Conservation (phyloP, 35 echinoderm and acorn worm genomes). For the Chiridota heheva region DNA sequence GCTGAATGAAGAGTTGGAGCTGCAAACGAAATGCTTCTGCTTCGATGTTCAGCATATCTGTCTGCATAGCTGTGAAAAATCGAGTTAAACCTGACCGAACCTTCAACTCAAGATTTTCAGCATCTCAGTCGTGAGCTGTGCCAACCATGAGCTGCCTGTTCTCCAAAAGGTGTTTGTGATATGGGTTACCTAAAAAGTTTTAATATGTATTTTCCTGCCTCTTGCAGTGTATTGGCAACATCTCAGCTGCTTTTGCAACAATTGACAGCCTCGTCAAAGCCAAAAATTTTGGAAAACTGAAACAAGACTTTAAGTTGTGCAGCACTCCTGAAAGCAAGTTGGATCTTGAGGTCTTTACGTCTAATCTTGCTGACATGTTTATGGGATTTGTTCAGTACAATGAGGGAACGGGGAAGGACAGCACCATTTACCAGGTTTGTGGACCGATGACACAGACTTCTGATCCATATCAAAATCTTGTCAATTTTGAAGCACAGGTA, state of each 20-base stretch:
- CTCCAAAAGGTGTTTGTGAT: too few species aligned
- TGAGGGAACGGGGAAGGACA: slow-evolving; percentile 16
- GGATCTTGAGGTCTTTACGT: slow-evolving; percentile 33
- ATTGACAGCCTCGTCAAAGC: slow-evolving; percentile 6
- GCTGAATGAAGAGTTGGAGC: too few species aligned
- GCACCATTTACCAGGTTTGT: slow-evolving; percentile 1
- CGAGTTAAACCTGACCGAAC: too few species aligned
- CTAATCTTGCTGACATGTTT: slow-evolving; percentile 19
- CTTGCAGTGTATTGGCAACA: slow-evolving; percentile 50
- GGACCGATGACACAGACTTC: background rate
- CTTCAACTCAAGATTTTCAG: too few species aligned
- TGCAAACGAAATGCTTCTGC: too few species aligned
- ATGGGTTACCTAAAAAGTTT: too few species aligned
- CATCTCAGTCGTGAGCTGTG: too few species aligned
- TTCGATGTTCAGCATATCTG: too few species aligned
- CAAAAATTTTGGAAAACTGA: slow-evolving; percentile 17
- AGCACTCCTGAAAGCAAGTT: background rate
- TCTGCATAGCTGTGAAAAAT: too few species aligned
- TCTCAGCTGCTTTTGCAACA: slow-evolving; percentile 44
- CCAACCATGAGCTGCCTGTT: too few species aligned
- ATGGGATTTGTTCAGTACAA: slow-evolving; percentile 40
- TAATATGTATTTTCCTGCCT: background rate
- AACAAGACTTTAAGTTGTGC: slow-evolving; percentile 58
- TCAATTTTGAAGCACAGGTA: background rate
- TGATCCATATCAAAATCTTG: slow-evolving; percentile 32